phyloP scores from a whole-genome alignment of 2,113 vertebrate genomes.

The Chlorodrepanis virens region DNA sequence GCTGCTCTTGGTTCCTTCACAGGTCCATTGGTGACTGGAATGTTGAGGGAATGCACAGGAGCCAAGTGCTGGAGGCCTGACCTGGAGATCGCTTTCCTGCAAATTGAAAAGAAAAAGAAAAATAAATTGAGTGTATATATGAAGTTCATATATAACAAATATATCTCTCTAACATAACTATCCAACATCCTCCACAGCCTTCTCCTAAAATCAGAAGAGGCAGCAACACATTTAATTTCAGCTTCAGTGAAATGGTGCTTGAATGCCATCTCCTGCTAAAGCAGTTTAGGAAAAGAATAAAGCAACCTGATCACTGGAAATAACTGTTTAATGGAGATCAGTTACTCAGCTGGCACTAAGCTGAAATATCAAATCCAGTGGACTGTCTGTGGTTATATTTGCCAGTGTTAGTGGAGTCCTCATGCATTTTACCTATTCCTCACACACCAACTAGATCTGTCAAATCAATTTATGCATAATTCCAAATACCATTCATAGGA shows the following conservation, averaged over 20 bases:
- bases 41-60: slow-evolving; percentile 81
- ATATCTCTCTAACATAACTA: neutral
- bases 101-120: slow-evolving; percentile 54
- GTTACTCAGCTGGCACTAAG: neutral
- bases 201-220: slow-evolving; percentile 36
- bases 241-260: neutral
- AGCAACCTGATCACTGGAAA: slow-evolving; percentile 40
- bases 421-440: neutral
- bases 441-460: neutral
- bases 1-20: slow-evolving; percentile 87
- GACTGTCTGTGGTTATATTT: neutral
- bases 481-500: neutral
- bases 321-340: slow-evolving; percentile 26
- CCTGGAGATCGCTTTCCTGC: slow-evolving; percentile 97
- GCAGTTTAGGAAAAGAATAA: neutral
- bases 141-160: neutral
- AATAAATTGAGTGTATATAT: neutral
- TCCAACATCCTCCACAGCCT: neutral
- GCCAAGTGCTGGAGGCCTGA: slow-evolving; percentile 95
- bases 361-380: neutral
- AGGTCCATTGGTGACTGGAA: slow-evolving; percentile 89
- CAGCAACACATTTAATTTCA: neutral
- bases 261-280: neutral
- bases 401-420: neutral
- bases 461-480: neutral